Percentiles rank a stretch among this genome's conserved stretches.
Conservation (phyloP, 2,888 invertebrate genomes). For the Cantharis rustica region DNA sequence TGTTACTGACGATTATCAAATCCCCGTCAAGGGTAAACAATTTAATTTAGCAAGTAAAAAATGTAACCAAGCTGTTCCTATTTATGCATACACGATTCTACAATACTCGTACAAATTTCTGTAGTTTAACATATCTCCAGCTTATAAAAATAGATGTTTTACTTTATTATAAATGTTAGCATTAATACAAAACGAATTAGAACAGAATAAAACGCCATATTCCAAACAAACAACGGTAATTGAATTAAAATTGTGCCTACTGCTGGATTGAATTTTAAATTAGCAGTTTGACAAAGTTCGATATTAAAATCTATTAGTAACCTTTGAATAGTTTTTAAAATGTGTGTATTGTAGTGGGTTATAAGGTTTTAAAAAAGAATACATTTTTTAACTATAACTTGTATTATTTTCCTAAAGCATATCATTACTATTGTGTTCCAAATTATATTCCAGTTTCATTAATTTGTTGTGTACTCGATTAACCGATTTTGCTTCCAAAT, state of each 20-base stretch:
- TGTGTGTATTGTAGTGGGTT: conserved; percentile 48
- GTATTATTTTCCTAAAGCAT: neutral
- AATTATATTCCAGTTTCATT: conserved; percentile 13
- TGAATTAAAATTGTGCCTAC: conserved; percentile 31
- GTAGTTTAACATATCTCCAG: conserved; percentile 24
- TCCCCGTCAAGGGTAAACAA: no score
- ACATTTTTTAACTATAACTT: conserved; percentile 31
- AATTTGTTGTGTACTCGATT: conserved; percentile 55
- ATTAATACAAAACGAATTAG: neutral
- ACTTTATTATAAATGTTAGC: conserved; percentile 6
- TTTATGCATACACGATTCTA: neutral
- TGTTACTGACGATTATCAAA: no score
- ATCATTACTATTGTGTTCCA: conserved; percentile 9
- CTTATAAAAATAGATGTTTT: conserved; percentile 17
- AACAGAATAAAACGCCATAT: neutral
- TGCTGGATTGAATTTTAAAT: conserved; percentile 18
- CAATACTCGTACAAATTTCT: neutral
- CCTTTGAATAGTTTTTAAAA: conserved; percentile 39
- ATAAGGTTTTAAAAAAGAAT: conserved; percentile 47
- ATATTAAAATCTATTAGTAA: conserved; percentile 19
- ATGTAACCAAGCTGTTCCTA: neutral
- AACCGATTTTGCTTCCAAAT: conserved; percentile 64
- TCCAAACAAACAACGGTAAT: conserved; percentile 2
- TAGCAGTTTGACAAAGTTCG: conserved; percentile 21
- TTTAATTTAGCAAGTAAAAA: neutral